Evolutionary conservation across 1,140 invertebrate genomes (phyloP).

Genomic region (Atta texana): DNA sequence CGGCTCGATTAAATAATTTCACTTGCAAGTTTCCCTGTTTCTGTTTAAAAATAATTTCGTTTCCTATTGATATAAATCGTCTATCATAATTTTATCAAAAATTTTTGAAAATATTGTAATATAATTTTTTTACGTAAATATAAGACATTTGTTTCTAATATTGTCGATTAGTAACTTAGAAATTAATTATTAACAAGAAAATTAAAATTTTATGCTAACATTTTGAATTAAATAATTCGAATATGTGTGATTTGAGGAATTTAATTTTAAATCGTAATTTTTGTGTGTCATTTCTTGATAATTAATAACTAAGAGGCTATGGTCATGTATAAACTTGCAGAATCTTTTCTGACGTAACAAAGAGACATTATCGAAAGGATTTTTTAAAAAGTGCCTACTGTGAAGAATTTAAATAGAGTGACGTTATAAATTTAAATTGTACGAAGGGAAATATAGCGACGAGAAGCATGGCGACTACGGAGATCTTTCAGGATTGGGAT

Average conservation of each 20-base stretch:
- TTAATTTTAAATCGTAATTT: neutral
- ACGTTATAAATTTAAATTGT: constrained; percentile 56
- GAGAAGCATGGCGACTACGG: constrained; percentile 83
- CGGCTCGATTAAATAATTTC: constrained; percentile 3
- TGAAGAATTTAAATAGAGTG: constrained; percentile 60
- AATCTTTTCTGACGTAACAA: constrained; percentile 26
- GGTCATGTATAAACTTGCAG: constrained; percentile 47
- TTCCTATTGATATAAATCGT: neutral
- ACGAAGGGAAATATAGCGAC: constrained; percentile 34
- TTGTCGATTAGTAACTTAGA: neutral
- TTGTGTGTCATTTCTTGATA: neutral
- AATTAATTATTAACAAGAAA: neutral
- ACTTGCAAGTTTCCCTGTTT: constrained; percentile 37
- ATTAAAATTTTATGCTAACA: neutral
- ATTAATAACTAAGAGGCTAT: neutral
- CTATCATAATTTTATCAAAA: neutral
- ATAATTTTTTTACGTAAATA: neutral
- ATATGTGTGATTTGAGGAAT: neutral
- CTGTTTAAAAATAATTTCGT: neutral
- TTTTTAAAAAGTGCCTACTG: constrained; percentile 55
- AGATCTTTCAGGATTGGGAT: constrained; percentile 85
- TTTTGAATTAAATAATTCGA: constrained; percentile 7
- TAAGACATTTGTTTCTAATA: neutral
- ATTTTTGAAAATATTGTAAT: neutral
- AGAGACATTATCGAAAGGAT: neutral